Evolutionary conservation across 1,140 invertebrate genomes (phyloP).

Genomic region (Pristionchus pacificus): DNA sequence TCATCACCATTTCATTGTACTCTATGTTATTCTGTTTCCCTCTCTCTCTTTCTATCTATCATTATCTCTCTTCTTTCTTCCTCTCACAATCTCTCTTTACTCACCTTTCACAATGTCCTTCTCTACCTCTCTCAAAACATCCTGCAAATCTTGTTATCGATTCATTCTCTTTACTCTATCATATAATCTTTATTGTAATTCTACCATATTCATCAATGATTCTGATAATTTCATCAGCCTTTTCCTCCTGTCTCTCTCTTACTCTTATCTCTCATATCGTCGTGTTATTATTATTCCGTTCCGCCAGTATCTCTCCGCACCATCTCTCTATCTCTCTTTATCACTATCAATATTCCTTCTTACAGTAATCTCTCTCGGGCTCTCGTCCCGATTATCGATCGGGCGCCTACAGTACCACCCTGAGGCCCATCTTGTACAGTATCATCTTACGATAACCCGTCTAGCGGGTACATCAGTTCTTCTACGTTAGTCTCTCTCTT

Average conservation of each 20-base stretch:
- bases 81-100: background rate
- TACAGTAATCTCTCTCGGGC: background rate
- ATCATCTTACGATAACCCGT: background rate
- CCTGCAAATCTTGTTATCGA: background rate
- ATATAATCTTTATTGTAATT: no score
- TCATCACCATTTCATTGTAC: background rate
- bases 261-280: background rate
- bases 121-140: background rate
- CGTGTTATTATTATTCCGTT: background rate
- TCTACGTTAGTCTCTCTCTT: background rate
- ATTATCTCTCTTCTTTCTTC: background rate
- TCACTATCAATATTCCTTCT: background rate
- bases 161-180: background rate
- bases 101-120: background rate
- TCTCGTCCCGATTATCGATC: conserved; percentile 14
- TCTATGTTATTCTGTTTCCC: conserved; percentile 1
- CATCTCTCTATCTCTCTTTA: background rate
- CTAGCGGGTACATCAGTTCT: conserved; percentile 8
- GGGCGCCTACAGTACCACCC: background rate
- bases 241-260: conserved; percentile 9
- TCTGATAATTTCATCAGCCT: conserved; percentile 1
- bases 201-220: background rate
- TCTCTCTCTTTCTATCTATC: conserved; percentile 1
- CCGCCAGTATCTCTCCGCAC: conserved; percentile 2
- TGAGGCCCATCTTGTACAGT: background rate